Evolutionary conservation across 2,797 vertebrate genomes (phyloP).

Genomic region (Loris lydekkerianus): DNA sequence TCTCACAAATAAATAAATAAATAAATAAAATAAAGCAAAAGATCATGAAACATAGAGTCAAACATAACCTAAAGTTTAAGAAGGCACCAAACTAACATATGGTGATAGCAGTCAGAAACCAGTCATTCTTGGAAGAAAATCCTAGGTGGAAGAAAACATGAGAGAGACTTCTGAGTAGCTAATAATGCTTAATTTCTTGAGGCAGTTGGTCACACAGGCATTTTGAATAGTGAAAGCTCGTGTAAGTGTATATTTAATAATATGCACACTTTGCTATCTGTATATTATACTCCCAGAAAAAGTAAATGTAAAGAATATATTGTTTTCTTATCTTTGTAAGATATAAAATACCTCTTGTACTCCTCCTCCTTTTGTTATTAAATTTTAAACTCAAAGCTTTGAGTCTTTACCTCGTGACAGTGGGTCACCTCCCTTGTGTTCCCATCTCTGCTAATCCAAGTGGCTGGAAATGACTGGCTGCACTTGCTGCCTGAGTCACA

Average conservation of each 20-base stretch:
- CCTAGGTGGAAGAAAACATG: not conserved
- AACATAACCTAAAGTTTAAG: not conserved
- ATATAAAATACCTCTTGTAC: not conserved
- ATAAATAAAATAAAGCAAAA: too few relatives aligned
- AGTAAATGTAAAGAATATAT: not conserved
- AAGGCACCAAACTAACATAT: not conserved
- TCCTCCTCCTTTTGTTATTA: not conserved
- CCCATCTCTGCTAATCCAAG: constrained; percentile 56
- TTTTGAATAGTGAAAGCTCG: not conserved
- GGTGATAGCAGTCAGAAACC: constrained; percentile 10
- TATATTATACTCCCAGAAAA: not conserved
- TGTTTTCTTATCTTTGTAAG: not conserved
- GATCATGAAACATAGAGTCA: not conserved
- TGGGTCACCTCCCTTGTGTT: constrained; percentile 59
- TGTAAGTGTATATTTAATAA: not conserved
- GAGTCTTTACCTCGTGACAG: constrained; percentile 59
- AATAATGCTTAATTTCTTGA: constrained; percentile 22
- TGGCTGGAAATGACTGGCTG: constrained; percentile 55
- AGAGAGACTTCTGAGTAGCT: not conserved
- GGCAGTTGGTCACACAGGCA: not conserved
- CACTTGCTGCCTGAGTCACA: not conserved
- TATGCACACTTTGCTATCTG: not conserved
- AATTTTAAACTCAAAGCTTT: constrained; percentile 53
- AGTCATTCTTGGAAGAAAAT: not conserved
- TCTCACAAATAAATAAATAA: too few relatives aligned